Base-by-base conservation (phyloP, 2,113 vertebrate species). In the Cygnus buccinator region DNA sequence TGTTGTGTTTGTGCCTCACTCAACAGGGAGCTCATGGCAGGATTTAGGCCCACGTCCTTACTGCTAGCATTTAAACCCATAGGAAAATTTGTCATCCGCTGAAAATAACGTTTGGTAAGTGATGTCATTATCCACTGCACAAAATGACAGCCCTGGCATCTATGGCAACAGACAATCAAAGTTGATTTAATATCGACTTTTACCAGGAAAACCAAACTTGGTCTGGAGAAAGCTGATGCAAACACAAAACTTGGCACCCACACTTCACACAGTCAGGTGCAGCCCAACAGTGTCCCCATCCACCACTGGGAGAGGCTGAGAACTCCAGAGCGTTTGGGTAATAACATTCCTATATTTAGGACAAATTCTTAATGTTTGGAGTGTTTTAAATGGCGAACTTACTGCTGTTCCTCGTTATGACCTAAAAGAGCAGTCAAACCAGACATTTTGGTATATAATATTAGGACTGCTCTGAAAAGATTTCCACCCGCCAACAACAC, bases 1-100 rank as follows among this genome's bases (percentile, higher is more conserved):
- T 35, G 35, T 20, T 29, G n/a, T 59, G 39, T 29, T 63, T 6
- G 4, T 0, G 33, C 22, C 59, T 50, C 6, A 0, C 16, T 9
- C 82, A 21, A 4, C 6, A 39, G 0, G 0, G 37, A 54, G 70
- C n/a, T 70, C 26, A 2, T 22, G 3, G 13, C 25, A 66, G n/a
- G 50, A 86, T 7, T 54, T 11, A 84, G 39, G 29, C 18, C 54
- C 41, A 8, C 15, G 14, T 21, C 17, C 55, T 37, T 13, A 31
- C 2, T 18, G 10, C 4, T 4, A 31, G 2, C 19, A 29, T 28
- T 75, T 37, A 35, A 80, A 81, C 10, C 55, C 72, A 59, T 0
- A 43, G 10, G 39, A 79, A 75, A 29, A n/a, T 20, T 55, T 29
- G 8, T 28, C 35, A 39, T 3, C 35, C 41, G 28, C 44, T 68